Conservation (phyloP, 2,888 invertebrate genomes). For the Drosophila bunnanda region DNA sequence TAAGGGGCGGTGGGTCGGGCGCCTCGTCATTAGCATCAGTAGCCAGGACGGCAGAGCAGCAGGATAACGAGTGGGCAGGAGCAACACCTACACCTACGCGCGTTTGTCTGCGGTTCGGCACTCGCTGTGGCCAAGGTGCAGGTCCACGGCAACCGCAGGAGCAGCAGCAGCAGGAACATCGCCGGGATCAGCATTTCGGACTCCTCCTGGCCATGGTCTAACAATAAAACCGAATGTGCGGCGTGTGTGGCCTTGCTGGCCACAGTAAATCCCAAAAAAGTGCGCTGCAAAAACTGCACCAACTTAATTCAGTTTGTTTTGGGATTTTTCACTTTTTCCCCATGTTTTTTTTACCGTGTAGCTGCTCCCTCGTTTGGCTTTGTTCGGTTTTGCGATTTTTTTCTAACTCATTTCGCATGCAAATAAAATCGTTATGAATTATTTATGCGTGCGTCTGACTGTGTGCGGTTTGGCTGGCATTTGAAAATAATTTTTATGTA, state of each 20-base stretch:
- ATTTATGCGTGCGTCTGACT: conserved; percentile 69
- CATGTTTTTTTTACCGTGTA: conserved; percentile 34
- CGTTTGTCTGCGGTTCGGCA: conserved; percentile 73
- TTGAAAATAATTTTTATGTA: conserved; percentile 60
- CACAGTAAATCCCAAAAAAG: conserved; percentile 39
- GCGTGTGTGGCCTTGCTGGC: conserved; percentile 36
- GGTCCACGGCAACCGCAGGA: conserved; percentile 50
- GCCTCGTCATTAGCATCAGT: conserved; percentile 73
- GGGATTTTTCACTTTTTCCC: conserved; percentile 37
- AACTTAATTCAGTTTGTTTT: conserved; percentile 73
- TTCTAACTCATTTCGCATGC: conserved; percentile 77
- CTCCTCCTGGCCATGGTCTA: conserved; percentile 45
- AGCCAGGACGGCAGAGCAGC: conserved; percentile 22
- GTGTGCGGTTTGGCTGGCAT: conserved; percentile 62
- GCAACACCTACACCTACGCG: conserved; percentile 66
- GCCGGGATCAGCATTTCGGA: conserved; percentile 33
- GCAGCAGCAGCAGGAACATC: conserved; percentile 9
- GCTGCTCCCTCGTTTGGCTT: conserved; percentile 8
- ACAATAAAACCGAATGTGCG: conserved; percentile 76
- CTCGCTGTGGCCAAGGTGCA: conserved; percentile 71
- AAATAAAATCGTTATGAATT: conserved; percentile 79
- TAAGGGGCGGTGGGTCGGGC: conserved; percentile 25
- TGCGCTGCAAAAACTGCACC: conserved; percentile 51
- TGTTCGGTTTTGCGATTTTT: conserved; percentile 25
- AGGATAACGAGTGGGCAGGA: conserved; percentile 5